Evolutionary conservation across 1,140 invertebrate genomes (phyloP), one percentile per base, ranked within the genome.

Genomic region (Plutomurus gul): DNA sequence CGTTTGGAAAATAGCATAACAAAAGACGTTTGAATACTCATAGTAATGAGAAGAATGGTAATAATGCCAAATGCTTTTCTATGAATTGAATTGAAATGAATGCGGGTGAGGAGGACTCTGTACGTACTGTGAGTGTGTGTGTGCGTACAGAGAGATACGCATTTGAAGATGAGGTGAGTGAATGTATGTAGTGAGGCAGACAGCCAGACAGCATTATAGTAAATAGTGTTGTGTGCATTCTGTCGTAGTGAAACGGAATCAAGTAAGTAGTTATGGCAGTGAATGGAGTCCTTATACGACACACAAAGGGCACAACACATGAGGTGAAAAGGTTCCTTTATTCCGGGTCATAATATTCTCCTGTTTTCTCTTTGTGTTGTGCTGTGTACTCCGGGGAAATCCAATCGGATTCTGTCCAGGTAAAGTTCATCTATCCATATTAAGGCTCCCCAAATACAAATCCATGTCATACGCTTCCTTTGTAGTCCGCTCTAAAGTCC

Each of bases 321-420:
- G 37, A 73, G 77, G 65, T 78, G 77, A 78, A 78, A 78, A 78
- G 77, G 77, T 30, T 20, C 77, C 46, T 78, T 78, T 78, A 70
- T 78, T 5, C 37, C 77, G 43, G 77, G 70, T 78, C 77, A 73
- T 78, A 70, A 78, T 78, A 78, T 73, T 43, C 47, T 75, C 49
- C 73, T 51, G 73, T 75, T 65, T 72, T 72, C 70, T 40, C 70
- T 40, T 72, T 72, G 73, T 75, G 40, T 75, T 51, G 5, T 30
- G 20, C 49, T 49, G 46, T 49, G 73, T 39, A 75, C 73, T 75
- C 36, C 43, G 30, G 47, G 40, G 73, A 75, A n/a, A 65, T 65
- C 56, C 56, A 65, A 65, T 65, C 56, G 13, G 56, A 65, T 65
- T 65, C 56, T 65, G 56, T 65, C 56, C 56, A 65, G 56, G 56